Percentiles rank a stretch among this genome's conserved stretches.
phyloP scores from a whole-genome alignment of 2,113 vertebrate species.

The Alethe diademata region DNA sequence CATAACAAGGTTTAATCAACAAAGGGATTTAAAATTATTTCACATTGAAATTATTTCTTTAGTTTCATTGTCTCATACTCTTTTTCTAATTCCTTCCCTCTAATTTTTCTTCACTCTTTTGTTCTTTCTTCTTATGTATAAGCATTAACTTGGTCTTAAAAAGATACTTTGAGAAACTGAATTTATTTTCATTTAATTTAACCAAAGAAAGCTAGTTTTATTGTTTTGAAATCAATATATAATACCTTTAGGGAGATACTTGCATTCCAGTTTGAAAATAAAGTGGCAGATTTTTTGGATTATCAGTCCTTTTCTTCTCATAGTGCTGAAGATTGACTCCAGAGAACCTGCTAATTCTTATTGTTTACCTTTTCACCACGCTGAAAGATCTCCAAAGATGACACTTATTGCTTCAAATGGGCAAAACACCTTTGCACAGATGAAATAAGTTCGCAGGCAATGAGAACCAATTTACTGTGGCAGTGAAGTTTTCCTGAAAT shows the following conservation, averaged over 20 bases:
- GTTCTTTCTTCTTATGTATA: background rate
- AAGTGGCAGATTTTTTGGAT: background rate
- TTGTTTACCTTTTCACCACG: conserved; percentile 27
- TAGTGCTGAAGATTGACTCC: background rate
- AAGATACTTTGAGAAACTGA: background rate
- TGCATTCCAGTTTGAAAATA: conserved; percentile 10
- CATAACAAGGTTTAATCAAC: background rate
- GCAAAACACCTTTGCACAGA: background rate
- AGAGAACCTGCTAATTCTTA: conserved; percentile 19
- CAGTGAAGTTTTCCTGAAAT: conserved; percentile 14
- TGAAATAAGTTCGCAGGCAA: conserved; percentile 1
- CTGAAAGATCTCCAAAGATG: background rate
- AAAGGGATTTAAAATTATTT: background rate
- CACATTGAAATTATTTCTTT: background rate
- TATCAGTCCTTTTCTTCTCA: background rate
- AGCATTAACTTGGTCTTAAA: background rate
- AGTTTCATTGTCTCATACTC: background rate
- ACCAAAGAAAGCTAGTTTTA: background rate
- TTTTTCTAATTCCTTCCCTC: background rate
- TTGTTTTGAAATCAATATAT: background rate
- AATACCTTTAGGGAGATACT: background rate
- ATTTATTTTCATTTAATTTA: conserved; percentile 30
- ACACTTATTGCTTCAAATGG: conserved; percentile 14
- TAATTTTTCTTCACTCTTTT: background rate
- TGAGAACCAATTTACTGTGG: conserved; percentile 8